Conservation (phyloP, 2,888 invertebrate genomes). For the Sepiola atlantica region DNA sequence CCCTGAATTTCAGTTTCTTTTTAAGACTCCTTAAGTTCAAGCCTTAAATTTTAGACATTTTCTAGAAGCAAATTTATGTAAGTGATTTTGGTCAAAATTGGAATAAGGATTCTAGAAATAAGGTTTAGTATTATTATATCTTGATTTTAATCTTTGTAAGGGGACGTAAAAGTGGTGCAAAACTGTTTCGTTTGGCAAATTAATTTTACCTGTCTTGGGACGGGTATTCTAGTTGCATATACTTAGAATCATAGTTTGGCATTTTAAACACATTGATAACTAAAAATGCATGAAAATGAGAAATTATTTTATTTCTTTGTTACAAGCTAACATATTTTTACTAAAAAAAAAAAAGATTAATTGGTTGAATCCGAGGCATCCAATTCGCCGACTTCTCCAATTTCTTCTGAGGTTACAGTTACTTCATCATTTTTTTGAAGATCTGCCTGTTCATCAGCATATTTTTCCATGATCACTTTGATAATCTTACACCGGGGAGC, state of each 20-base stretch:
- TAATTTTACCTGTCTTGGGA: no score
- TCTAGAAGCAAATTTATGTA: no score
- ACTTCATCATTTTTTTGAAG: slow-evolving; percentile 61
- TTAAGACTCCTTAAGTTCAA: no score
- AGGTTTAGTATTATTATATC: no score
- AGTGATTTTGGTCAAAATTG: no score
- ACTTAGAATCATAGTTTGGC: neutral
- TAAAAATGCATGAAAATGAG: neutral
- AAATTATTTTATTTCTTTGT: slow-evolving; percentile 19
- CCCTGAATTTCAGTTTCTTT: no score
- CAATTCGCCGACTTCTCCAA: neutral
- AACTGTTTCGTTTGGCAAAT: no score
- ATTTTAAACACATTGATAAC: neutral
- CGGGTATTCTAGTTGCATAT: no score
- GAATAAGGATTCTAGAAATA: no score
- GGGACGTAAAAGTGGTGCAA: no score
- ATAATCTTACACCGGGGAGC: slow-evolving; percentile 64
- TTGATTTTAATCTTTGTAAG: no score
- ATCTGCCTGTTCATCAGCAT: slow-evolving; percentile 63
- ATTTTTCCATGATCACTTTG: slow-evolving; percentile 65
- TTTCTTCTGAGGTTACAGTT: slow-evolving; percentile 42
- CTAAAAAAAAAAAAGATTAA: neutral
- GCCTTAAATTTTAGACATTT: no score
- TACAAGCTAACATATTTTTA: neutral
- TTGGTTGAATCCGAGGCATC: neutral